These are phyloP conservation scores for Cathartes aura DNA, from an alignment of 2,113 vertebrate species.

Conservation along the genomic window DNA sequence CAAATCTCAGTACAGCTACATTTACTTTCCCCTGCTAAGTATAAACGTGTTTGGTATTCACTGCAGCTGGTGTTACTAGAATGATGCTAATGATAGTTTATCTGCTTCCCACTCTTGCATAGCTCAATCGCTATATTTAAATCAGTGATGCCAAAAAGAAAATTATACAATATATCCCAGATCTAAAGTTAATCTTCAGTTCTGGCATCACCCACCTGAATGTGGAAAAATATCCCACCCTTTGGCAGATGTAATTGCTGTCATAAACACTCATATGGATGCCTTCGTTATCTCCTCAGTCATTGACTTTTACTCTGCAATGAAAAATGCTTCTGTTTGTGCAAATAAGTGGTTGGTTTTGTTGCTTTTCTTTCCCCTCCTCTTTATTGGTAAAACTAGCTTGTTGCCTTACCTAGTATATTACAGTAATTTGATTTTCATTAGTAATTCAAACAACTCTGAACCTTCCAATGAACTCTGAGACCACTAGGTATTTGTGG, in stretches of 20 bases:
- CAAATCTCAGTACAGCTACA: neutral
- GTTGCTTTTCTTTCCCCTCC: neutral
- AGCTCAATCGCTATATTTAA: neutral
- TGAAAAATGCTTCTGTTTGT: neutral
- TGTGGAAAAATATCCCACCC: neutral
- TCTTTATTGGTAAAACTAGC: neutral
- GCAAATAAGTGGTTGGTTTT: neutral
- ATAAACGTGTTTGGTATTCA: constrained; percentile 37
- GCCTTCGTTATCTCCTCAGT: neutral
- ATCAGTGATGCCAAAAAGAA: neutral
- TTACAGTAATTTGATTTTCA: neutral
- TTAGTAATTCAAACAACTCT: neutral
- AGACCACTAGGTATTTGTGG: neutral
- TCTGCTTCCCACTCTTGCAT: neutral
- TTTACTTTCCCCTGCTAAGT: constrained; percentile 32
- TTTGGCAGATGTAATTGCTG: neutral
- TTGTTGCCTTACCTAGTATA: neutral
- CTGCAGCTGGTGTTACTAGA: constrained; percentile 32
- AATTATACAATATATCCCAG: neutral
- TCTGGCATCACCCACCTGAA: neutral
- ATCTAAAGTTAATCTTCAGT: neutral
- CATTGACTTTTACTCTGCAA: neutral
- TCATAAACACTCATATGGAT: neutral
- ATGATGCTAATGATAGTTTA: constrained; percentile 38
- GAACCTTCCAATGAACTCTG: neutral